phyloP scores from a whole-genome alignment of 53 echinoderm and acorn worm genomes.

The Crossaster papposus region DNA sequence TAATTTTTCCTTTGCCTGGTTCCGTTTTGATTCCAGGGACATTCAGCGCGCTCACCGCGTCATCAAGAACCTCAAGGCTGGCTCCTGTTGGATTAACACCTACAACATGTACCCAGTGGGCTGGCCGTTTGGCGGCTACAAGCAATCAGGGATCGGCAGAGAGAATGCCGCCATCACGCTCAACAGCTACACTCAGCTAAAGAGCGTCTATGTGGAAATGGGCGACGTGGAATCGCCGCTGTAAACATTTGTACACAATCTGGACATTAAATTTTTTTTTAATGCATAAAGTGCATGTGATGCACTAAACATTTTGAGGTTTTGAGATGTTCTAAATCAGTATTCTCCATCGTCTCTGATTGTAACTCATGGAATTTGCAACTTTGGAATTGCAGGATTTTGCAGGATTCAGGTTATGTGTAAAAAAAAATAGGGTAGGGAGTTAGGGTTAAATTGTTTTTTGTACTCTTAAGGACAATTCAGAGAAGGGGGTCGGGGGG shows the following conservation, averaged over 20 bases:
- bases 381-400: too few relatives aligned
- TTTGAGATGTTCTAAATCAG: too few relatives aligned
- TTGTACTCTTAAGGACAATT: too few relatives aligned
- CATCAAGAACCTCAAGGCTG: conserved; percentile 78
- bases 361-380: too few relatives aligned
- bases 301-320: too few relatives aligned
- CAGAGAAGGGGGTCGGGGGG: too few relatives aligned
- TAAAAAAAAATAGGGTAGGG: too few relatives aligned
- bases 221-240: conserved; percentile 77
- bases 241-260: neutral
- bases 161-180: conserved; percentile 84
- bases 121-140: conserved; percentile 95
- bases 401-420: too few relatives aligned
- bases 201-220: conserved; percentile 97
- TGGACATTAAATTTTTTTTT: neutral
- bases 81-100: conserved; percentile 88
- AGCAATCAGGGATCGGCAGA: conserved; percentile 88
- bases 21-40: conserved; percentile 67
- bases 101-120: conserved; percentile 88
- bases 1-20: neutral
- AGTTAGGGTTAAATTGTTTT: too few relatives aligned
- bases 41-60: conserved; percentile 85
- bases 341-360: too few relatives aligned
- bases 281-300: neutral
- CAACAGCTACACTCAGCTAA: conserved; percentile 82